Percentiles rank a stretch among this genome's conserved stretches.
These are phyloP conservation scores for Elymnias hypermnestra DNA, from an alignment of 1,140 invertebrate species.

Conservation along the genomic window DNA sequence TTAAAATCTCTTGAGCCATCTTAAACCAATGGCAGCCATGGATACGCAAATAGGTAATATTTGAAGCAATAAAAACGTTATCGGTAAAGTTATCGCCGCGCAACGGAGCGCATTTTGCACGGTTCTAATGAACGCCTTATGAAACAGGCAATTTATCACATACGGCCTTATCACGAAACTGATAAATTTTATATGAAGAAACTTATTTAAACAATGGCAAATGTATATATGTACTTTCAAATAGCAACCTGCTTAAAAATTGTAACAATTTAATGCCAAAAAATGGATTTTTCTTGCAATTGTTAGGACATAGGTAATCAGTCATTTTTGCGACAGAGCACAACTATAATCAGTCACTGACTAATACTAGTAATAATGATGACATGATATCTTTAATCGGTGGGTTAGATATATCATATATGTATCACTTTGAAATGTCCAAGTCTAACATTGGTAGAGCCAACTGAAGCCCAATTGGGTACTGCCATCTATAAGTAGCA, in stretches of 20 bases:
- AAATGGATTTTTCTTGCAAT: too few species aligned
- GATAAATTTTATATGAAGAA: slow-evolving; percentile 69
- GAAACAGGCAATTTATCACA: slow-evolving; percentile 75
- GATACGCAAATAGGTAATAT: slow-evolving; percentile 65
- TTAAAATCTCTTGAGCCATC: background rate
- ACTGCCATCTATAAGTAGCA: too few species aligned
- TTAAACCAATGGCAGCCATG: slow-evolving; percentile 32
- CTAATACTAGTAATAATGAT: too few species aligned
- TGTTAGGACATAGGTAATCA: too few species aligned
- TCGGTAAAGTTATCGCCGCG: slow-evolving; percentile 63
- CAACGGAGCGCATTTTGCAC: slow-evolving; percentile 71
- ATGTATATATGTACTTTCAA: slow-evolving; percentile 25
- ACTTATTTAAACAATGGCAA: slow-evolving; percentile 60
- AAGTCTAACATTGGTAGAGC: too few species aligned
- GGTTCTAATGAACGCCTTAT: slow-evolving; percentile 73
- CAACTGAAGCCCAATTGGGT: too few species aligned
- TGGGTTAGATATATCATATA: too few species aligned
- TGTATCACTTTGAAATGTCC: too few species aligned
- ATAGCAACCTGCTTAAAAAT: slow-evolving; percentile 9
- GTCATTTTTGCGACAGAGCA: too few species aligned
- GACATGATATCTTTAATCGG: too few species aligned
- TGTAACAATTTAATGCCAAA: background rate
- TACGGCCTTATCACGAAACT: slow-evolving; percentile 62
- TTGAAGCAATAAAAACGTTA: slow-evolving; percentile 69
- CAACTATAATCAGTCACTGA: too few species aligned